These are phyloP conservation scores for Nothoprocta perdicaria DNA, from an alignment of 2,113 vertebrate genomes.

Conservation along the genomic window DNA sequence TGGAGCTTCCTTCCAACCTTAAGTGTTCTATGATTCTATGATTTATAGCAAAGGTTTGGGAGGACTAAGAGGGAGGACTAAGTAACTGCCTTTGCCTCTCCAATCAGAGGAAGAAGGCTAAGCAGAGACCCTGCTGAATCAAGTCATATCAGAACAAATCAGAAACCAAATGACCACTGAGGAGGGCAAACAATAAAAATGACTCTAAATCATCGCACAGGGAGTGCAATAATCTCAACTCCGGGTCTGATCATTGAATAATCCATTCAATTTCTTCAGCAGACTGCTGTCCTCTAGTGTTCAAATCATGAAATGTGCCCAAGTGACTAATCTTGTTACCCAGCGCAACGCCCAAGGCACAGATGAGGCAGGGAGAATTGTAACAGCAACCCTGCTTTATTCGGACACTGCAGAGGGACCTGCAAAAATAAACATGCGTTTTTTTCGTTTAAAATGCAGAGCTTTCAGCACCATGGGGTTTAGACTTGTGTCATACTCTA, in stretches of 20 bases:
- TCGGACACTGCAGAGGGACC: not conserved
- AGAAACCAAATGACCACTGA: not conserved
- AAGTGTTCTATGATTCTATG: too few species aligned
- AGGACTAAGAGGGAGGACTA: not conserved
- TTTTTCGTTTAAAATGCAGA: not conserved
- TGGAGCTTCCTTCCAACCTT: too few species aligned
- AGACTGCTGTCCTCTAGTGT: constrained; percentile 25
- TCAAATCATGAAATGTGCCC: not conserved
- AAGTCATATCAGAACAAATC: not conserved
- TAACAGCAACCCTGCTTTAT: not conserved
- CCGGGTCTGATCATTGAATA: not conserved
- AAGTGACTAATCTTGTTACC: not conserved
- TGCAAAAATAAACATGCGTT: not conserved
- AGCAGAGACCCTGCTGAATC: not conserved
- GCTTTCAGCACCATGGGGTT: not conserved
- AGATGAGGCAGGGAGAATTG: not conserved
- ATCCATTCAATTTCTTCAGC: not conserved
- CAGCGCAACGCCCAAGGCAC: not conserved
- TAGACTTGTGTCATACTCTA: not conserved
- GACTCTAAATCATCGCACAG: not conserved
- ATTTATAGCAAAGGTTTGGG: not conserved
- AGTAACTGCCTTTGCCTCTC: not conserved
- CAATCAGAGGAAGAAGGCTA: not conserved
- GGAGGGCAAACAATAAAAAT: not conserved
- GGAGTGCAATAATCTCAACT: not conserved